These are phyloP conservation scores for Clarias laeviceps DNA, from an alignment of 2,797 vertebrate genomes.

Conservation along the genomic window DNA sequence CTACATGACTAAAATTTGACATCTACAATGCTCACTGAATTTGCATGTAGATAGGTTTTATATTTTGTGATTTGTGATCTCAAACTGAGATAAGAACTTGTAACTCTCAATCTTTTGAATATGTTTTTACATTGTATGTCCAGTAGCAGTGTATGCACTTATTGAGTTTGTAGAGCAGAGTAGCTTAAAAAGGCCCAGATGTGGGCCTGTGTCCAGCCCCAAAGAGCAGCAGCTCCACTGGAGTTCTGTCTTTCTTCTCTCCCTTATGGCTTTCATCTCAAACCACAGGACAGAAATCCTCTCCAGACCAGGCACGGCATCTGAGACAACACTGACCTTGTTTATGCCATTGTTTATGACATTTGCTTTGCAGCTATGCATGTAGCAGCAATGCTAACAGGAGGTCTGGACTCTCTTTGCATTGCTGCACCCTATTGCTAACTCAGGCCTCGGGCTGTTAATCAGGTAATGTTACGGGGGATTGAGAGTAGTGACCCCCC, in stretches of 20 bases:
- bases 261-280: slow-evolving; percentile 53
- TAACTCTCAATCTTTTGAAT: slow-evolving; percentile 3
- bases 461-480: slow-evolving; percentile 81
- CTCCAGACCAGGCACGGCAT: slow-evolving; percentile 44
- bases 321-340: slow-evolving; percentile 34
- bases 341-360: slow-evolving; percentile 42
- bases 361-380: slow-evolving; percentile 17
- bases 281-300: slow-evolving; percentile 53
- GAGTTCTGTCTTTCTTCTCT: slow-evolving; percentile 43
- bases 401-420: slow-evolving; percentile 49
- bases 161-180: slow-evolving; percentile 51
- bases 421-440: slow-evolving; percentile 55
- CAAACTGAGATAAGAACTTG: slow-evolving; percentile 9
- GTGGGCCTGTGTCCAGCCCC: slow-evolving; percentile 44
- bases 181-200: slow-evolving; percentile 58
- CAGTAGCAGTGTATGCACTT: slow-evolving; percentile 41
- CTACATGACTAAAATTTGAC: not conserved
- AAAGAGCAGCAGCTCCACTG: slow-evolving; percentile 43
- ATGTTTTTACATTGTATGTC: slow-evolving; percentile 38
- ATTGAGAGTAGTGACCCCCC: slow-evolving; percentile 65
- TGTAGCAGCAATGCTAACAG: slow-evolving; percentile 31
- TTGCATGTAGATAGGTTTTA: not conserved
- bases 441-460: slow-evolving; percentile 69
- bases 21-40: not conserved
- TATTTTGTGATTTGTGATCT: slow-evolving; percentile 10